Conservation (phyloP, 2,797 vertebrate species). For the Acropternis orthonyx region DNA sequence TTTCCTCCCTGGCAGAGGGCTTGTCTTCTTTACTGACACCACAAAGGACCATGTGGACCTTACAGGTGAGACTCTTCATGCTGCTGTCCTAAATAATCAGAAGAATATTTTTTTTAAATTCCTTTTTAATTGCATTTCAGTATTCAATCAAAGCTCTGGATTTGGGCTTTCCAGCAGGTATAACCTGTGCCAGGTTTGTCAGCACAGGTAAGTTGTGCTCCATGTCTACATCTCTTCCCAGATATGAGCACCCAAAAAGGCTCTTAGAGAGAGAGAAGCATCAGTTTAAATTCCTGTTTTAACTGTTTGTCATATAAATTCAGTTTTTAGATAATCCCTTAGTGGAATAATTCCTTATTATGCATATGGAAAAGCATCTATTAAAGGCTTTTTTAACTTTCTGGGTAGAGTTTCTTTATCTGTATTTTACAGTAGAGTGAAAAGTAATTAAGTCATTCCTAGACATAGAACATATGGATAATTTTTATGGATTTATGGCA, state of each 20-base stretch:
- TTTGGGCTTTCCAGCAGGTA: neutral
- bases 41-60: neutral
- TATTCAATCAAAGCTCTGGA: neutral
- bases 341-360: conserved; percentile 37
- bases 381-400: conserved; percentile 40
- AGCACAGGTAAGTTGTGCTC: neutral
- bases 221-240: neutral
- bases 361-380: neutral
- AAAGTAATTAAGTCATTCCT: conserved; percentile 50
- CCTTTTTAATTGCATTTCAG: neutral
- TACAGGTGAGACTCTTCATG: accelerated
- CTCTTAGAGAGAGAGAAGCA: neutral
- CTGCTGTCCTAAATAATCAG: neutral
- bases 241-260: neutral
- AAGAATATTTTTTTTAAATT: neutral
- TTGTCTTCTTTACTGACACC: no score
- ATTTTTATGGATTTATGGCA: conserved; percentile 35
- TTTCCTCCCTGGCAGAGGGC: neutral
- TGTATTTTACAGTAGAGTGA: conserved; percentile 38
- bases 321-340: conserved; percentile 28
- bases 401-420: conserved; percentile 46
- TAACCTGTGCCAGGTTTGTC: neutral
- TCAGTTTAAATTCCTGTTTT: neutral
- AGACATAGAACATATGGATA: conserved; percentile 54
- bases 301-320: conserved; percentile 16